Evolutionary conservation across 2,113 vertebrate genomes (phyloP).

Genomic region (Hucho hucho): DNA sequence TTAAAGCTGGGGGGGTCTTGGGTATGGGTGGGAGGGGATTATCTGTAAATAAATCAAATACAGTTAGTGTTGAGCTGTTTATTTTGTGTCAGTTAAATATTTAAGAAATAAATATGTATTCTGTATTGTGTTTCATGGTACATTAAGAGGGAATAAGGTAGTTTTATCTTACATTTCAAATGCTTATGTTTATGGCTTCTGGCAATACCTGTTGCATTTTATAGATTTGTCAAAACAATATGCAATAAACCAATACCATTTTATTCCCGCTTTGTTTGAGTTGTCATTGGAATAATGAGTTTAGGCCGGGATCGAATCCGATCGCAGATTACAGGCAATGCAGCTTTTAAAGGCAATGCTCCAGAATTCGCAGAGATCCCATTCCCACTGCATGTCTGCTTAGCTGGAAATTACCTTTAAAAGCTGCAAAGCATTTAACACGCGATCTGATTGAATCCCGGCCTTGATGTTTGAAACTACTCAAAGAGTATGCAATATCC

Average conservation of each 20-base stretch:
- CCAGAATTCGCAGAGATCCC: too few species aligned
- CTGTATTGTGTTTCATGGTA: slow-evolving; percentile 87
- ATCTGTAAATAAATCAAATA: slow-evolving; percentile 86
- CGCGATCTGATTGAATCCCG: slow-evolving; percentile 21
- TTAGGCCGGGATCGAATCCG: background rate
- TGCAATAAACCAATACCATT: slow-evolving; percentile 99
- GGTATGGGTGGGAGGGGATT: slow-evolving; percentile 52
- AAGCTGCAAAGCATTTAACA: background rate
- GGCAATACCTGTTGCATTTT: slow-evolving; percentile 94
- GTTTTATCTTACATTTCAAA: slow-evolving; percentile 92
- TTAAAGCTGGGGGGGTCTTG: slow-evolving; percentile 50
- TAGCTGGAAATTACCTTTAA: too few species aligned
- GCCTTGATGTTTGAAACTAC: background rate
- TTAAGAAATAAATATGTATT: slow-evolving; percentile 68
- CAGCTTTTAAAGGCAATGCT: too few species aligned
- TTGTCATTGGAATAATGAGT: slow-evolving; percentile 53
- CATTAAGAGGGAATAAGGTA: slow-evolving; percentile 73
- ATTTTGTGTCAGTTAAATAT: slow-evolving; percentile 82
- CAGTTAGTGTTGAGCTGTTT: slow-evolving; percentile 84
- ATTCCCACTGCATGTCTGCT: too few species aligned
- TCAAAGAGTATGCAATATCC: background rate
- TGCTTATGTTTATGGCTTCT: slow-evolving; percentile 91
- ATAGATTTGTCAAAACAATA: slow-evolving; percentile 99
- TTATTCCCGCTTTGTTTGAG: slow-evolving; percentile 84
- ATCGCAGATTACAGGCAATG: too few species aligned